A percentile compares a stretch with the other conserved stretches of the same genome.
phyloP scores from a whole-genome alignment of 37 sponge, comb jelly and placozoan genomes.

The Eunapius fragilis region DNA sequence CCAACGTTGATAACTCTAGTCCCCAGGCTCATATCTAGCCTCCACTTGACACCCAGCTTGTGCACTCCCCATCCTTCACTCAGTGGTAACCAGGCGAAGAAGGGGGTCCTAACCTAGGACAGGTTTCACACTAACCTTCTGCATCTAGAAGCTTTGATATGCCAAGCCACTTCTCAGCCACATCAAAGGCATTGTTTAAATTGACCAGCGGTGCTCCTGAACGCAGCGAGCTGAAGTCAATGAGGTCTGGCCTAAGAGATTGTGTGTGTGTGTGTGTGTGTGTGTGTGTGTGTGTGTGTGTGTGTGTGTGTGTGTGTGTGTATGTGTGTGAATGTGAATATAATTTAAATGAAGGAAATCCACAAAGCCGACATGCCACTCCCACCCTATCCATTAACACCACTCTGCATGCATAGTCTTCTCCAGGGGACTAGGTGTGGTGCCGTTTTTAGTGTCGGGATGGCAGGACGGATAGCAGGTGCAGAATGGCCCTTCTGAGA shows the following conservation, averaged over 20 bases:
- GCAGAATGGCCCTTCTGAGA: too few relatives aligned
- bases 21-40: neutral
- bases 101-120: too few relatives aligned
- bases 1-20: too few relatives aligned
- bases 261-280: neutral
- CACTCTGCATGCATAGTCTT: too few relatives aligned
- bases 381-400: too few relatives aligned
- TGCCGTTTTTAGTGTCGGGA: neutral
- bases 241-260: slow-evolving; percentile 84
- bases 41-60: neutral
- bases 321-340: too few relatives aligned
- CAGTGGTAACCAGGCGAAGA: neutral
- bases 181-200: slow-evolving; percentile 92
- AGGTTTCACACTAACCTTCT: slow-evolving; percentile 59
- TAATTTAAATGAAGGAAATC: too few relatives aligned
- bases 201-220: slow-evolving; percentile 70
- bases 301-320: too few relatives aligned
- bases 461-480: neutral
- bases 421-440: too few relatives aligned
- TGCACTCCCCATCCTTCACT: neutral
- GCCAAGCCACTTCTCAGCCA: slow-evolving; percentile 91
- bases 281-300: too few relatives aligned
- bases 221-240: slow-evolving; percentile 67
- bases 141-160: slow-evolving; percentile 89
- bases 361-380: too few relatives aligned